phyloP scores from a whole-genome alignment of 2,888 invertebrate genomes.

The Dendrolimus houi region DNA sequence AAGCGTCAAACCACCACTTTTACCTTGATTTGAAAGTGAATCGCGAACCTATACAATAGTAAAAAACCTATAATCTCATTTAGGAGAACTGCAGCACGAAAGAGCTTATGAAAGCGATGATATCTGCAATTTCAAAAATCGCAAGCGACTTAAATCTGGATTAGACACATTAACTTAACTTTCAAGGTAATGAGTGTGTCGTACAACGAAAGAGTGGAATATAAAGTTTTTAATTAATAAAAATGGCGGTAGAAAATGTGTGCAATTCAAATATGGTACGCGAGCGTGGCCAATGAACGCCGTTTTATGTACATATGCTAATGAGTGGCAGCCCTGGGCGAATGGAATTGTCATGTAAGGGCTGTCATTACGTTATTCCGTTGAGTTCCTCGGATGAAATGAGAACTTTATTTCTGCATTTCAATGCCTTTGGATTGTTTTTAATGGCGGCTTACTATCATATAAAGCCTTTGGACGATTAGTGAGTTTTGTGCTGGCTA shows the following conservation, averaged over 20 bases:
- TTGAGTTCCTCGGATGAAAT: slow-evolving; percentile 34
- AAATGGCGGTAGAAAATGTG: slow-evolving; percentile 56
- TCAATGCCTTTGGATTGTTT: not conserved
- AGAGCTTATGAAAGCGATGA: too few species aligned
- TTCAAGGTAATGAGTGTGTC: slow-evolving; percentile 34
- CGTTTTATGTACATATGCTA: slow-evolving; percentile 68
- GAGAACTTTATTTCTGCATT: slow-evolving; percentile 51
- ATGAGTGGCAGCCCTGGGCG: slow-evolving; percentile 64
- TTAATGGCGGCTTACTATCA: not conserved
- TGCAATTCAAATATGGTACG: slow-evolving; percentile 52
- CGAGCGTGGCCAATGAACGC: slow-evolving; percentile 46
- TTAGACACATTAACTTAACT: slow-evolving; percentile 38
- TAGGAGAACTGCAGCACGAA: too few species aligned
- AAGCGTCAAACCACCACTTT: too few species aligned
- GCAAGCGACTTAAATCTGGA: slow-evolving; percentile 19
- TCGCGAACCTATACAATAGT: too few species aligned
- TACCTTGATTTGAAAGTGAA: too few species aligned
- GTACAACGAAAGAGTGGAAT: slow-evolving; percentile 31
- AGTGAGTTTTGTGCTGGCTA: not conserved
- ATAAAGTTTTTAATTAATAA: slow-evolving; percentile 59
- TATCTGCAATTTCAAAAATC: too few species aligned
- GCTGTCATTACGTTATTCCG: slow-evolving; percentile 54
- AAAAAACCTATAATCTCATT: too few species aligned
- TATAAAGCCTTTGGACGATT: not conserved
- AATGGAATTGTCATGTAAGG: slow-evolving; percentile 74